phyloP scores from a whole-genome alignment of 2,888 invertebrate species.

The Deilephila elpenor region DNA sequence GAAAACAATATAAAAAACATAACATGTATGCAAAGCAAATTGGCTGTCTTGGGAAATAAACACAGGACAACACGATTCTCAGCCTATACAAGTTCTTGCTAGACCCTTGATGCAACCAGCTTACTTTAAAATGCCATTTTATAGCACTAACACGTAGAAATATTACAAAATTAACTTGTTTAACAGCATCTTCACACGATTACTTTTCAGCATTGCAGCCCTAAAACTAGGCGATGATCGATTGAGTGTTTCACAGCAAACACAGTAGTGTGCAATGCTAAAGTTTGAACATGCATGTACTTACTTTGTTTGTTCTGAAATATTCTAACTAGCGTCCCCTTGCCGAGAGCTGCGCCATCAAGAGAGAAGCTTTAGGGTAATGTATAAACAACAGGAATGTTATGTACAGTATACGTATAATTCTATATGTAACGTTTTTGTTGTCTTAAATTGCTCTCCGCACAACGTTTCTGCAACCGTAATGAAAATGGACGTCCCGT shows the following conservation, averaged over 20 bases:
- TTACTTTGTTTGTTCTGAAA: conserved; percentile 84
- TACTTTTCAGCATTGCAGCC: neutral
- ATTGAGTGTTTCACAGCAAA: conserved; percentile 79
- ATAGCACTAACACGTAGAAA: too few relatives aligned
- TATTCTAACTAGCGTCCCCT: conserved; percentile 57
- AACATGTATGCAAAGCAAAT: too few relatives aligned
- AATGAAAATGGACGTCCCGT: conserved; percentile 15
- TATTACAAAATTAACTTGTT: neutral
- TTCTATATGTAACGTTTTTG: conserved; percentile 86
- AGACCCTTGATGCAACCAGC: too few relatives aligned
- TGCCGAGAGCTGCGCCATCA: conserved; percentile 12
- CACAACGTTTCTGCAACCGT: conserved; percentile 47
- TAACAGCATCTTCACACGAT: neutral
- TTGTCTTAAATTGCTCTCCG: conserved; percentile 84
- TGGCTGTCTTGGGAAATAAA: too few relatives aligned
- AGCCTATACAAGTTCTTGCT: too few relatives aligned
- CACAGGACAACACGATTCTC: too few relatives aligned
- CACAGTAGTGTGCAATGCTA: conserved; percentile 85
- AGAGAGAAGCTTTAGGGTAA: conserved; percentile 71
- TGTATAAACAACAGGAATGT: conserved; percentile 85
- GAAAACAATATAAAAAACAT: too few relatives aligned
- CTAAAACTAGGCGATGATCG: conserved; percentile 21
- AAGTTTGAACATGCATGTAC: conserved; percentile 80
- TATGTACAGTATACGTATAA: conserved; percentile 82
- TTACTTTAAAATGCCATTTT: too few relatives aligned